Base-by-base conservation (phyloP, 64 coral and sea anemone genomes). In the Dendrophyllia cribrosa region DNA sequence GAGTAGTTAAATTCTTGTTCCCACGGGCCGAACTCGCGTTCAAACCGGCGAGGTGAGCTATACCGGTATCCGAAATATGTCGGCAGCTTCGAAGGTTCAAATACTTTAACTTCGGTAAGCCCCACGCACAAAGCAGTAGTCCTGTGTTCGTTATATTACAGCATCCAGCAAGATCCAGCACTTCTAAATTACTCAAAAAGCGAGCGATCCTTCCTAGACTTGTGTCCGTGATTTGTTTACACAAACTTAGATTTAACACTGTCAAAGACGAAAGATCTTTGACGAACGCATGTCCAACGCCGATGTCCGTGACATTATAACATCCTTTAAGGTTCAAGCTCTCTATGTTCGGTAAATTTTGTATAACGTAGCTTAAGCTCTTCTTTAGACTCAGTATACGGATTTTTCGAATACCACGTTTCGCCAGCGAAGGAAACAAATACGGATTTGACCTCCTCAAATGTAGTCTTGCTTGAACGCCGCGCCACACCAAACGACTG, bases 61-160 rank as follows among this genome's bases (percentile, higher is more conserved):
- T 99, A 24, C 97, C 97, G 20, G 91, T 87, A 81, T 99, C 97
- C 16, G 97, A 99, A 77, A 99, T 99, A 66, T 99, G 97, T 73
- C 97, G 91, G 93, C 97, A 99, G 51, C 97, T 99, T 77, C 97
- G 91, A 74, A 99, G 60, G 50, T 99, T 99, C 5, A 99, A 89
- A 82, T 99, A 88, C 59, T 76, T 96, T 70, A 99, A 88, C 88
- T 93, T 96, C 26, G 85, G 77, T 26, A 99, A 88, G 48, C 97
- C 94, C 94, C 91, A 93, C 2, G 94, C 95, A 91, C 97, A 99
- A 69, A 93, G 84, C 46, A 96, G 68, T 6, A 99, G 67, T 61
- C 94, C 97, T 50, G 91, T 95, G 79, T 99, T 99, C 0, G 97
- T 99, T 48, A 99, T 99, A 85, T 99, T 99, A 99, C 97, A 99